Percentiles rank a stretch among this genome's conserved stretches.
phyloP scores from a whole-genome alignment of 1,140 invertebrate genomes.

The Hylaeus volcanicus region DNA sequence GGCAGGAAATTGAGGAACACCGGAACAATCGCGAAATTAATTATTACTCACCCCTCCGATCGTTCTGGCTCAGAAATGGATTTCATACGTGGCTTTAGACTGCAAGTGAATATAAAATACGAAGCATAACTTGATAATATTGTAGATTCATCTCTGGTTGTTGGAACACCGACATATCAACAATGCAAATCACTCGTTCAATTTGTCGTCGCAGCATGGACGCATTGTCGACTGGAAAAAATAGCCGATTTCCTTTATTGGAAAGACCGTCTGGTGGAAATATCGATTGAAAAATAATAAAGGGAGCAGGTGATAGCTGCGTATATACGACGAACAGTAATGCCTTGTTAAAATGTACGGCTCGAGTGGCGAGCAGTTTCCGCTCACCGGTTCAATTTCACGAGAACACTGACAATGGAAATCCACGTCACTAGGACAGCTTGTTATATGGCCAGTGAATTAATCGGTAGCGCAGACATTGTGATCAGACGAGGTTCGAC shows the following conservation, averaged over 20 bases:
- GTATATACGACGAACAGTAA: background rate
- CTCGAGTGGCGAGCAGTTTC: constrained; percentile 13
- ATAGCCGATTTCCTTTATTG: background rate
- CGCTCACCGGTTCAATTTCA: background rate
- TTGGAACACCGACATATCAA: too few relatives aligned
- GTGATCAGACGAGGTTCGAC: background rate
- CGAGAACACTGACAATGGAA: constrained; percentile 2
- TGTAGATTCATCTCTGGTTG: too few relatives aligned
- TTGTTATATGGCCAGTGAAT: constrained; percentile 33
- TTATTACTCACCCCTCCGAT: background rate
- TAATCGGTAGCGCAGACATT: constrained; percentile 11
- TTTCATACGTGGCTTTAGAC: background rate
- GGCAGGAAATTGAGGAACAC: background rate
- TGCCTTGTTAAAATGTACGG: constrained; percentile 15
- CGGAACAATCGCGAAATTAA: constrained; percentile 9
- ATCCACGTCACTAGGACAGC: background rate
- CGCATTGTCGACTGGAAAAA: too few relatives aligned
- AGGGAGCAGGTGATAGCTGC: background rate
- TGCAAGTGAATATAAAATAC: too few relatives aligned
- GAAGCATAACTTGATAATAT: too few relatives aligned
- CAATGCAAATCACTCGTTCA: background rate
- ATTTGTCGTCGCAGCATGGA: too few relatives aligned
- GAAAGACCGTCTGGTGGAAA: too few relatives aligned
- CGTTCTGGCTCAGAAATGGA: background rate
- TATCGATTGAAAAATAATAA: background rate